Percentiles rank a stretch among this genome's conserved stretches.
Evolutionary conservation across 2,888 invertebrate genomes (phyloP).

Genomic region (Punctoribates punctum): DNA sequence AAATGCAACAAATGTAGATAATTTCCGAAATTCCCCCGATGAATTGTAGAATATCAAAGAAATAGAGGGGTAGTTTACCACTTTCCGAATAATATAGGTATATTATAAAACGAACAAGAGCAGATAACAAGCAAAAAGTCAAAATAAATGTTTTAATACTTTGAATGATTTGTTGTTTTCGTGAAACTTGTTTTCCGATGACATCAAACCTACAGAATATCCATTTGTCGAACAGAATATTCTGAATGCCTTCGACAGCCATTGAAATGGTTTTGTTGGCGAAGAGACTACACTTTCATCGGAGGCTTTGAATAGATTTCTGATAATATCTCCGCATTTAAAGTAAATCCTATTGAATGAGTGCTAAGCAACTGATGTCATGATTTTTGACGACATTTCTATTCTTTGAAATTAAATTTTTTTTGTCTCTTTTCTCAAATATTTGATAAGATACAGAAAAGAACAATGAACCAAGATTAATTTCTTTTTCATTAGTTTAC

Average conservation of each 20-base stretch:
- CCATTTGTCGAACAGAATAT: not conserved
- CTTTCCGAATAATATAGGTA: not conserved
- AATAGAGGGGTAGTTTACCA: not conserved
- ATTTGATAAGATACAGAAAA: too few relatives aligned
- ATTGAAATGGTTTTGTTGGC: too few relatives aligned
- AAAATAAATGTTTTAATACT: not conserved
- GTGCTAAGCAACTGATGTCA: too few relatives aligned
- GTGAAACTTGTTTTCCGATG: not conserved
- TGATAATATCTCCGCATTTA: too few relatives aligned
- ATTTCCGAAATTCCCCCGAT: not conserved
- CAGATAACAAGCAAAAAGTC: not conserved
- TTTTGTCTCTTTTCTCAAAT: too few relatives aligned
- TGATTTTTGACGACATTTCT: too few relatives aligned
- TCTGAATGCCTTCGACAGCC: not conserved
- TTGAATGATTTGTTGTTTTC: not conserved
- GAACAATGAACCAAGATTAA: too few relatives aligned
- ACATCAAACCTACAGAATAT: not conserved
- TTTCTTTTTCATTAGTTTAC: too few relatives aligned
- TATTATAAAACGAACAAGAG: not conserved
- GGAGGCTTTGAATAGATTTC: too few relatives aligned
- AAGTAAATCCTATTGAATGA: too few relatives aligned
- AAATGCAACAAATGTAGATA: not conserved
- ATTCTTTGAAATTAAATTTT: too few relatives aligned
- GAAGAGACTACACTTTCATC: too few relatives aligned
- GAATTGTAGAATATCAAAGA: not conserved